These are phyloP conservation scores for Sarotherodon lohbergeri DNA, from an alignment of 2,113 vertebrate species.

Conservation along the genomic window DNA sequence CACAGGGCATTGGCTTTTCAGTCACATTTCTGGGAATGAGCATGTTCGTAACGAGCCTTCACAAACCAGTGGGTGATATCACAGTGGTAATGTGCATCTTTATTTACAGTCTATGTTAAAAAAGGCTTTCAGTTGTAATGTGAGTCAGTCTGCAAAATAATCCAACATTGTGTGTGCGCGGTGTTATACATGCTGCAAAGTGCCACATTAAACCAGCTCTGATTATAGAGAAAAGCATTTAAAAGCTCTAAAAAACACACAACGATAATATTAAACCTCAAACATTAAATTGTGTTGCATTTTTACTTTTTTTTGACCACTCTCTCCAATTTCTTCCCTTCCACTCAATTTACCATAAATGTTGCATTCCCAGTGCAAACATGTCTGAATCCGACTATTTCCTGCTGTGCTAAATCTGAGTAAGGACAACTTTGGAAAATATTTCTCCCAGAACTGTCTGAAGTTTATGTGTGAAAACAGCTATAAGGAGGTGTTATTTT, in stretches of 20 bases:
- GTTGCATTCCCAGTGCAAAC: neutral
- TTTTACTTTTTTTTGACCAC: neutral
- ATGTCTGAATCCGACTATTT: neutral
- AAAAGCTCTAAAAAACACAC: neutral
- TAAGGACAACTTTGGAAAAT: neutral
- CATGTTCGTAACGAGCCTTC: neutral
- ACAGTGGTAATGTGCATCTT: neutral
- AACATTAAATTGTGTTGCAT: neutral
- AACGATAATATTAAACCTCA: neutral
- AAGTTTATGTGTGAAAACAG: neutral
- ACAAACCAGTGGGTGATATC: neutral
- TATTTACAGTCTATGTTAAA: neutral
- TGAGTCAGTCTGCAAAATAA: neutral
- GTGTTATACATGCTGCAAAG: neutral
- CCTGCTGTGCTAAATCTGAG: neutral
- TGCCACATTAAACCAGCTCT: neutral
- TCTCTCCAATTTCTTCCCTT: neutral
- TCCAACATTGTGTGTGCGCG: fast-evolving
- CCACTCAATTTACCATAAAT: neutral
- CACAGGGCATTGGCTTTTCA: neutral
- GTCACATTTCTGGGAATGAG: neutral
- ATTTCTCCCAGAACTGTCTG: neutral
- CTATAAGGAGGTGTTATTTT: neutral
- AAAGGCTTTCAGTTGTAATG: neutral
- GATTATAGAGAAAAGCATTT: neutral